Percentiles rank a stretch among this genome's conserved stretches.
phyloP scores from a whole-genome alignment of 2,113 vertebrate genomes.

The Etia nguti region DNA sequence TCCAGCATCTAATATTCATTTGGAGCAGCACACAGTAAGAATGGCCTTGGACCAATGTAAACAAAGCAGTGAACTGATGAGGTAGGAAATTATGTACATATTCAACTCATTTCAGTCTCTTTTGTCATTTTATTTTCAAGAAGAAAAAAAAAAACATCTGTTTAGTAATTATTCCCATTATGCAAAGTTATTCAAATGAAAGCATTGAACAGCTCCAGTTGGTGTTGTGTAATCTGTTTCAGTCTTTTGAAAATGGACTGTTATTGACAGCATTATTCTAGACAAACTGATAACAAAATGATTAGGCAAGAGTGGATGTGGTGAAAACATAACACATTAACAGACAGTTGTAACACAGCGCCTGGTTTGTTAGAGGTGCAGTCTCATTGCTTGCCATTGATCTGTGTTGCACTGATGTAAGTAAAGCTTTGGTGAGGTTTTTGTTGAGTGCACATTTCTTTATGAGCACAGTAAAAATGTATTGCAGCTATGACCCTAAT shows the following conservation, averaged over 20 bases:
- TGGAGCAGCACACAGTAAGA: neutral
- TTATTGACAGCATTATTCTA: neutral
- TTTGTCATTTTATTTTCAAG: constrained; percentile 41
- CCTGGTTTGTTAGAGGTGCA: neutral
- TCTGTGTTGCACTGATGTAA: constrained; percentile 1
- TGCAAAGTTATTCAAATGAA: constrained; percentile 62
- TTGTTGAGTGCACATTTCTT: neutral
- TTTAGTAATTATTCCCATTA: constrained; percentile 27
- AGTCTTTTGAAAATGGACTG: neutral
- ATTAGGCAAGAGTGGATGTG: neutral
- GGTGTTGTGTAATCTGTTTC: neutral
- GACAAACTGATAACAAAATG: neutral
- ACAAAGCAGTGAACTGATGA: neutral
- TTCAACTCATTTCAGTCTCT: constrained; percentile 39
- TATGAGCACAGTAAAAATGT: constrained; percentile 35
- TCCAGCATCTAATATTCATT: neutral
- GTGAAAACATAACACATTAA: neutral
- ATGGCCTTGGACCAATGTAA: neutral
- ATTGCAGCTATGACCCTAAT: neutral
- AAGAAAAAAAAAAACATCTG: constrained; percentile 25
- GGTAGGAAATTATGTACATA: constrained; percentile 17
- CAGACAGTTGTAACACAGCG: neutral
- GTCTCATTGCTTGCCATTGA: constrained; percentile 8
- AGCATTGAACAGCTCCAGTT: neutral
- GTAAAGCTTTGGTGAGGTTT: neutral